Conservation (phyloP, 2,888 invertebrate genomes). For the Eristalis intricaria region DNA sequence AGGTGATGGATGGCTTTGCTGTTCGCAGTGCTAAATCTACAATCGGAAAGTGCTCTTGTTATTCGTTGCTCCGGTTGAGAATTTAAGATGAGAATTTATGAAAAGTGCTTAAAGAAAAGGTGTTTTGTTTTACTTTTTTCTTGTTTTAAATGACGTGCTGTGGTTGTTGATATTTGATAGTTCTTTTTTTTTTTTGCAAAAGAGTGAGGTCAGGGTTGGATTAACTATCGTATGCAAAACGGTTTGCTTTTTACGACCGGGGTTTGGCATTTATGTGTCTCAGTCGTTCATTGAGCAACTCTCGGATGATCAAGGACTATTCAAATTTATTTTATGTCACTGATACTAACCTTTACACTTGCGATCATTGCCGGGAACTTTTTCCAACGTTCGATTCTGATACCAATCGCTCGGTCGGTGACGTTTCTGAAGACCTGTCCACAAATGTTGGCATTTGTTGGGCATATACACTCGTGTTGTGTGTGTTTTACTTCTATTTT, state of each 20-base stretch:
- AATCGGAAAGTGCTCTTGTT: neutral
- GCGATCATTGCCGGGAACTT: neutral
- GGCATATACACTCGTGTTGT: neutral
- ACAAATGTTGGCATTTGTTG: neutral
- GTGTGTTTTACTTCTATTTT: neutral
- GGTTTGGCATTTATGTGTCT: neutral
- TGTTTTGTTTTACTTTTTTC: neutral
- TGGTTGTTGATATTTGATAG: neutral
- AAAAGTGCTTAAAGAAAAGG: conserved; percentile 1
- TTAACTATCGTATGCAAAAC: neutral
- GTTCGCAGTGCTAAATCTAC: neutral
- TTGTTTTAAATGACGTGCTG: neutral
- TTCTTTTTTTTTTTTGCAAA: neutral
- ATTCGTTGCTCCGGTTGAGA: neutral
- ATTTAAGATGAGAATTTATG: neutral
- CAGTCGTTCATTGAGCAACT: neutral
- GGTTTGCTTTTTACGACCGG: neutral
- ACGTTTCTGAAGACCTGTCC: neutral
- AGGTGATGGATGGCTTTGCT: conserved; percentile 38
- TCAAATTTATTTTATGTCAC: neutral
- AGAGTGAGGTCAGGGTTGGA: conserved; percentile 22
- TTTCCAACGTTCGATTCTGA: neutral
- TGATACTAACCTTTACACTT: neutral
- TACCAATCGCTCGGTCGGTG: neutral
- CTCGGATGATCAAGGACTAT: neutral